phyloP scores from a whole-genome alignment of 2,113 vertebrate genomes.

The Tapirus terrestris region DNA sequence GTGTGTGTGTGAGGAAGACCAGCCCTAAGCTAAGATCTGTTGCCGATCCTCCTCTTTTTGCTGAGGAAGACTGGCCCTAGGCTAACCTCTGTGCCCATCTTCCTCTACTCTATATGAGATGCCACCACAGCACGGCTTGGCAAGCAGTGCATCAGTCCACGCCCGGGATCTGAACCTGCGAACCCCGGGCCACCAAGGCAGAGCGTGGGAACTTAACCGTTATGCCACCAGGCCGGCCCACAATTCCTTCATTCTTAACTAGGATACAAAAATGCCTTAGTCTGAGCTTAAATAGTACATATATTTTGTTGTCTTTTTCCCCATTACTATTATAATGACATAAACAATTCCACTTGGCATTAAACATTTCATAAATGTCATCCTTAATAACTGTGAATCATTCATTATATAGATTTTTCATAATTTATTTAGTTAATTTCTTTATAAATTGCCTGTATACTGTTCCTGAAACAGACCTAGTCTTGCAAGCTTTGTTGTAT shows the following conservation, averaged over 20 bases:
- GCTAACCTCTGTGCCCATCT: too few species aligned
- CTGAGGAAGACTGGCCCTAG: too few species aligned
- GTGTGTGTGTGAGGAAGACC: too few species aligned
- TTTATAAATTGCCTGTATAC: not conserved
- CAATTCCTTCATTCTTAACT: not conserved
- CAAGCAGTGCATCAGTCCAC: too few species aligned
- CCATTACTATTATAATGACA: not conserved
- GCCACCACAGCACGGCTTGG: too few species aligned
- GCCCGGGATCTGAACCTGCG: too few species aligned
- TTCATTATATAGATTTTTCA: not conserved
- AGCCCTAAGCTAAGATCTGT: too few species aligned
- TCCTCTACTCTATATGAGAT: too few species aligned
- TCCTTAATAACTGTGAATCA: not conserved
- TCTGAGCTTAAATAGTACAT: not conserved
- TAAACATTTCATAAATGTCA: conserved; percentile 28
- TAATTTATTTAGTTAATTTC: not conserved
- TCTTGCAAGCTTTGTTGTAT: not conserved
- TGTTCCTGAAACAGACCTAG: not conserved
- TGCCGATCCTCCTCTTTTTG: too few species aligned
- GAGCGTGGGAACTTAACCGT: too few species aligned
- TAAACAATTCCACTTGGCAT: not conserved
- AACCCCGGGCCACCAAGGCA: too few species aligned
- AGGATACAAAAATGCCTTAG: not conserved
- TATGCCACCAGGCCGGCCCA: too few species aligned
- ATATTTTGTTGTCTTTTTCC: not conserved